phyloP scores from a whole-genome alignment of 2,797 vertebrate species.

The Phataginus tetradactyla region DNA sequence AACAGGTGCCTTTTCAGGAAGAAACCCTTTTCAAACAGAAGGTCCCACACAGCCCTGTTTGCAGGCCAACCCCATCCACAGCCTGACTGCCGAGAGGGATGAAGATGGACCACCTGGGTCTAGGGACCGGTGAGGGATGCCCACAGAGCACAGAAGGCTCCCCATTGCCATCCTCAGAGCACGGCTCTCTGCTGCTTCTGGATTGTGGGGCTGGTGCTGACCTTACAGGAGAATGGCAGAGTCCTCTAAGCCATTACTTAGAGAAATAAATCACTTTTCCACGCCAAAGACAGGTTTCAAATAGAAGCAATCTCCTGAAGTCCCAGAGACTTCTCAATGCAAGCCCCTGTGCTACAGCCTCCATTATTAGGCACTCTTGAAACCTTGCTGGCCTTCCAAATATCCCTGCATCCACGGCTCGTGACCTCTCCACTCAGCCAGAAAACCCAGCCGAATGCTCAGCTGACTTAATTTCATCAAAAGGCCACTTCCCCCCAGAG shows the following conservation, averaged over 20 bases:
- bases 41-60: background rate
- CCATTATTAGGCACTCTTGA: background rate
- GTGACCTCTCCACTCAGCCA: background rate
- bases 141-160: background rate
- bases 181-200: background rate
- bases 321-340: background rate
- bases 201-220: accelerated
- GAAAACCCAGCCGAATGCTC: background rate
- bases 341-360: accelerated
- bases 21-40: background rate
- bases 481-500: background rate
- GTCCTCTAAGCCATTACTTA: background rate
- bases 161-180: background rate
- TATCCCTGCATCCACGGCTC: background rate
- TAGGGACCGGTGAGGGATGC: background rate
- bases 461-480: background rate
- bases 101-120: background rate
- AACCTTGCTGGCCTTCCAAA: background rate
- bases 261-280: background rate
- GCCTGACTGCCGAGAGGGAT: background rate
- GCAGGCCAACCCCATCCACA: background rate
- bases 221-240: background rate
- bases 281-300: background rate
- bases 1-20: background rate
- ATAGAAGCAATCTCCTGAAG: background rate